These are phyloP conservation scores for Baccha elongata DNA, from an alignment of 2,888 invertebrate genomes.

Conservation along the genomic window DNA sequence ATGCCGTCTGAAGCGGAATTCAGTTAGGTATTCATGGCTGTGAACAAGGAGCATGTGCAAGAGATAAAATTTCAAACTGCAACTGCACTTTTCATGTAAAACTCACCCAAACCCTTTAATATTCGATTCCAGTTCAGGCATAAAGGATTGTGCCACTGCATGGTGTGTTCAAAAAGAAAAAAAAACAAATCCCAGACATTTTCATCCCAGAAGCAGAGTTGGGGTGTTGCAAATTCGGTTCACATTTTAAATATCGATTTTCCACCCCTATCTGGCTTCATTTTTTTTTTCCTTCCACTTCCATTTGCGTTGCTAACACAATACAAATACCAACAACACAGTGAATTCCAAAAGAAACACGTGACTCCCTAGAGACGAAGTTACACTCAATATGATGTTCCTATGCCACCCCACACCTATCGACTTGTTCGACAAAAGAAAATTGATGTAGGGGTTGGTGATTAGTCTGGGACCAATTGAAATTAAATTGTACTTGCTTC, in stretches of 20 bases:
- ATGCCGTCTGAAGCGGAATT: slow-evolving; percentile 59
- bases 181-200: slow-evolving; percentile 13
- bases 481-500: slow-evolving; percentile 43
- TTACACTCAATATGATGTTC: slow-evolving; percentile 8
- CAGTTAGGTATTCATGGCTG: slow-evolving; percentile 60
- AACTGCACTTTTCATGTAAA: slow-evolving; percentile 42
- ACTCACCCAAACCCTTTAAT: slow-evolving; percentile 13
- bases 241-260: slow-evolving; percentile 35
- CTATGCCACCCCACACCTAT: slow-evolving; percentile 12
- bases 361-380: slow-evolving; percentile 38
- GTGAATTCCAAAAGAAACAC: slow-evolving; percentile 42
- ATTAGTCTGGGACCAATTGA: slow-evolving; percentile 58
- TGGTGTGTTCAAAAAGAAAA: not conserved
- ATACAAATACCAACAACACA: slow-evolving; percentile 1
- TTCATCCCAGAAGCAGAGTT: not conserved
- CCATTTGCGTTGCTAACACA: not conserved
- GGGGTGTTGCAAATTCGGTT: slow-evolving; percentile 6
- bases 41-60: slow-evolving; percentile 52
- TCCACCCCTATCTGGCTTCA: slow-evolving; percentile 1
- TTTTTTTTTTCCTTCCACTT: not conserved
- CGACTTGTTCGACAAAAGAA: slow-evolving; percentile 50
- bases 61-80: slow-evolving; percentile 55
- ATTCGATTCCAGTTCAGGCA: not conserved
- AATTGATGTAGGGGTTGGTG: slow-evolving; percentile 36
- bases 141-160: not conserved